Evolutionary conservation across 2,888 invertebrate genomes (phyloP).

Genomic region (Sphinx pinastri): DNA sequence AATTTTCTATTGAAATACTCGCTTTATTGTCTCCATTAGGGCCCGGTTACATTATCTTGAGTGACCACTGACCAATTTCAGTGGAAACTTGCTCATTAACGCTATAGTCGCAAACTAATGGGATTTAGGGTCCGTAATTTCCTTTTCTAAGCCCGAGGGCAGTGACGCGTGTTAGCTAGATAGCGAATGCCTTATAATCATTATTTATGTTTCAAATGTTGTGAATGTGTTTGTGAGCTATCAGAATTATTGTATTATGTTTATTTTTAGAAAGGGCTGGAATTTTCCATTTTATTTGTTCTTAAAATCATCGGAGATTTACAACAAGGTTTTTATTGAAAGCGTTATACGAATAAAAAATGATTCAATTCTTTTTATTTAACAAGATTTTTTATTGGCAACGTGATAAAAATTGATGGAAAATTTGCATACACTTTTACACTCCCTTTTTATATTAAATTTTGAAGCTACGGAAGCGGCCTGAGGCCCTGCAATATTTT

Average conservation of each 20-base stretch:
- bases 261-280: background rate
- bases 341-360: conserved; percentile 1
- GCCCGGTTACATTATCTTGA: conserved; percentile 25
- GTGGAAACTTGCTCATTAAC: conserved; percentile 33
- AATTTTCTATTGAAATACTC: background rate
- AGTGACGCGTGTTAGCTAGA: conserved; percentile 24
- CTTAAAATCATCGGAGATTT: background rate
- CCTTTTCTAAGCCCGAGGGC: conserved; percentile 23
- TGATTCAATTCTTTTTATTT: conserved; percentile 2
- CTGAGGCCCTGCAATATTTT: background rate
- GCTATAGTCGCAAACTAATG: conserved; percentile 31
- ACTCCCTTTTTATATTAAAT: background rate
- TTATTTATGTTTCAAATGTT: background rate
- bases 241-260: background rate
- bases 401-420: conserved; percentile 1
- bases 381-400: conserved; percentile 1
- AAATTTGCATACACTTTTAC: background rate
- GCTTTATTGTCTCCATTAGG: background rate
- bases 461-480: conserved; percentile 3
- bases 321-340: background rate
- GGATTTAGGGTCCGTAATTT: conserved; percentile 28
- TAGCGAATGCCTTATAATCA: background rate
- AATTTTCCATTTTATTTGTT: background rate
- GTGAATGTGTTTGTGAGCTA: background rate
- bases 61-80: conserved; percentile 34